Percentiles rank a stretch among this genome's conserved stretches.
Evolutionary conservation across 2,113 vertebrate genomes (phyloP).

Genomic region (Loxodonta africana): DNA sequence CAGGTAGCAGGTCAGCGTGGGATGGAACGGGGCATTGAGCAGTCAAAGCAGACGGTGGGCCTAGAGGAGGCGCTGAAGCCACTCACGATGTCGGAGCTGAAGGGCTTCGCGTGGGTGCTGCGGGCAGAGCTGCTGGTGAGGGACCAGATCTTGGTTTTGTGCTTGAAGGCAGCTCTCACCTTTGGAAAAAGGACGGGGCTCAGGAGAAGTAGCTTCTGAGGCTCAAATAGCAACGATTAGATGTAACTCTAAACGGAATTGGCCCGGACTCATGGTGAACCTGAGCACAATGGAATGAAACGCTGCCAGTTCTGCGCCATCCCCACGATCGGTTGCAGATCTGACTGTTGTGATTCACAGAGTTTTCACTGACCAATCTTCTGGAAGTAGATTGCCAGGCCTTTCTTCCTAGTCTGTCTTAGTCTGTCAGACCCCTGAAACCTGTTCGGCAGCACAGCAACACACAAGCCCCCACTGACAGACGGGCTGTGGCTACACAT

Average conservation of each 20-base stretch:
- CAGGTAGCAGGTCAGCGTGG: too few species aligned
- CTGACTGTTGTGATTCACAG: too few species aligned
- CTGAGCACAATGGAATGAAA: too few species aligned
- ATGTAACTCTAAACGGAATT: accelerated
- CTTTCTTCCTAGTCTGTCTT: not conserved
- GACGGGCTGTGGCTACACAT: not conserved
- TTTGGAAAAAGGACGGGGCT: constrained; percentile 73
- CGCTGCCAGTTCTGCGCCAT: too few species aligned
- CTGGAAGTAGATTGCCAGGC: not conserved
- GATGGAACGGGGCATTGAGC: accelerated
- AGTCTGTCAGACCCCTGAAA: not conserved
- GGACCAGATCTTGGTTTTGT: constrained; percentile 99
- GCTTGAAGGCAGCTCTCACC: constrained; percentile 99
- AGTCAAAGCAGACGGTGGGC: too few species aligned
- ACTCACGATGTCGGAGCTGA: constrained; percentile 97
- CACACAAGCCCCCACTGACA: not conserved
- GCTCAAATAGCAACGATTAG: accelerated
- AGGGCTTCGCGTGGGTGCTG: constrained; percentile 94
- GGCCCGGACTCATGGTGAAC: too few species aligned
- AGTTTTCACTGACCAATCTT: too few species aligned
- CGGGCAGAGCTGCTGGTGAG: constrained; percentile 96
- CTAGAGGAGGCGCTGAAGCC: not conserved
- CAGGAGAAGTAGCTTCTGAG: not conserved
- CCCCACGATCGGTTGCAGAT: too few species aligned
- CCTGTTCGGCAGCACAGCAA: not conserved